Percentiles rank a stretch among this genome's conserved stretches.
phyloP scores from a whole-genome alignment of 2,888 invertebrate genomes.

The Drosophila hamatofila region DNA sequence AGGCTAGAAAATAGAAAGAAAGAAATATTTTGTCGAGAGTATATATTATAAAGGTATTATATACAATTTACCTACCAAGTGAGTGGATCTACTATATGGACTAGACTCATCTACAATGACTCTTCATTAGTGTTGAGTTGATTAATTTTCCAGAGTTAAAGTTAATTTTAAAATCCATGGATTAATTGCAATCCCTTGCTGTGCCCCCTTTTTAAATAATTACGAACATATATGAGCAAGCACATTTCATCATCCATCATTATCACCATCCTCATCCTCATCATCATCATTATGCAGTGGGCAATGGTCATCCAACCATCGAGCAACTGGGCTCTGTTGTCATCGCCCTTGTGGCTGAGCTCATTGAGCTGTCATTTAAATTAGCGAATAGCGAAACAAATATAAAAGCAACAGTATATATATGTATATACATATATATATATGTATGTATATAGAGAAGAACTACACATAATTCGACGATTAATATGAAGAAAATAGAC shows the following conservation, averaged over 20 bases:
- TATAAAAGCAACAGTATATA: slow-evolving; percentile 12
- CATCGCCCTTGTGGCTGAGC: slow-evolving; percentile 53
- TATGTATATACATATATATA: not conserved
- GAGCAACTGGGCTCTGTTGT: slow-evolving; percentile 34
- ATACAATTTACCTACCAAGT: not conserved
- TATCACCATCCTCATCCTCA: slow-evolving; percentile 10
- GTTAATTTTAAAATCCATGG: slow-evolving; percentile 15
- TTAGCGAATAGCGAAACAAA: slow-evolving; percentile 37
- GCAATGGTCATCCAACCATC: slow-evolving; percentile 35
- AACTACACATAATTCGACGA: slow-evolving; percentile 44
- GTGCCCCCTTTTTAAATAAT: slow-evolving; percentile 5
- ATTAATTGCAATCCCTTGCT: slow-evolving; percentile 24
- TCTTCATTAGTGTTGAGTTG: not conserved
- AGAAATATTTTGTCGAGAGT: not conserved
- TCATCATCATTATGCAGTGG: slow-evolving; percentile 13
- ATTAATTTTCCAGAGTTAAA: slow-evolving; percentile 1
- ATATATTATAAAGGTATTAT: not conserved
- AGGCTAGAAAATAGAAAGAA: not conserved
- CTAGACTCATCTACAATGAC: not conserved
- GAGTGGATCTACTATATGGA: not conserved
- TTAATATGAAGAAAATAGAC: slow-evolving; percentile 16
- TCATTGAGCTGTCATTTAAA: slow-evolving; percentile 59
- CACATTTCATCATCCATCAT: slow-evolving; percentile 30
- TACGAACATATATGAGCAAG: slow-evolving; percentile 16
- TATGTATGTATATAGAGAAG: slow-evolving; percentile 4